Evolutionary conservation across 2,113 vertebrate species (phyloP).

Genomic region (Lutjanus erythropterus): DNA sequence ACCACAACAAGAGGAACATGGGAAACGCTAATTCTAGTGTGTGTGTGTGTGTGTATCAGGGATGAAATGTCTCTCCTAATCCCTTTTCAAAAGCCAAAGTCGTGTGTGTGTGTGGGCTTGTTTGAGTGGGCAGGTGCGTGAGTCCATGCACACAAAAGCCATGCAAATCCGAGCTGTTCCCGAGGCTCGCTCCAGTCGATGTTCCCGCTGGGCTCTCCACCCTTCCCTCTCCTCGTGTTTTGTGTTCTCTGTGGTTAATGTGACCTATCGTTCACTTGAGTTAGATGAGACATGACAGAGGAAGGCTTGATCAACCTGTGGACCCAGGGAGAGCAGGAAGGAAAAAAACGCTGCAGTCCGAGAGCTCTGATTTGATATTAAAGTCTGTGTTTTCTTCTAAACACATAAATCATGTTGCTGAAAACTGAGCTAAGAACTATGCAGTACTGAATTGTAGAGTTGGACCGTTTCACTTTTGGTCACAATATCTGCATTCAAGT

Average conservation of each 20-base stretch:
- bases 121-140: slow-evolving; percentile 20
- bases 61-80: slow-evolving; percentile 27
- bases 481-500: no score
- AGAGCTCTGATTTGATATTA: slow-evolving; percentile 1
- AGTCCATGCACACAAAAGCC: not conserved
- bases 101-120: not conserved
- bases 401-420: no score
- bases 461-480: no score
- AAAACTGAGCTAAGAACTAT: no score
- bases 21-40: slow-evolving; percentile 16
- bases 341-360: not conserved
- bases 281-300: slow-evolving; percentile 64
- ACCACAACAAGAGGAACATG: slow-evolving; percentile 13
- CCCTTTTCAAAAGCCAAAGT: slow-evolving; percentile 4
- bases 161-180: slow-evolving; percentile 40
- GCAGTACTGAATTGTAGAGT: no score
- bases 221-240: not conserved
- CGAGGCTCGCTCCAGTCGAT: slow-evolving; percentile 8
- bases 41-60: not conserved
- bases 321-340: not conserved
- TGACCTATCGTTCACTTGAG: slow-evolving; percentile 49
- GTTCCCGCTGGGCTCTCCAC: not conserved
- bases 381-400: no score
- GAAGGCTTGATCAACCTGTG: slow-evolving; percentile 29
- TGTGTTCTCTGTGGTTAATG: slow-evolving; percentile 25